These are phyloP conservation scores for Eulithis testata DNA, from an alignment of 2,888 invertebrate genomes.

Conservation along the genomic window DNA sequence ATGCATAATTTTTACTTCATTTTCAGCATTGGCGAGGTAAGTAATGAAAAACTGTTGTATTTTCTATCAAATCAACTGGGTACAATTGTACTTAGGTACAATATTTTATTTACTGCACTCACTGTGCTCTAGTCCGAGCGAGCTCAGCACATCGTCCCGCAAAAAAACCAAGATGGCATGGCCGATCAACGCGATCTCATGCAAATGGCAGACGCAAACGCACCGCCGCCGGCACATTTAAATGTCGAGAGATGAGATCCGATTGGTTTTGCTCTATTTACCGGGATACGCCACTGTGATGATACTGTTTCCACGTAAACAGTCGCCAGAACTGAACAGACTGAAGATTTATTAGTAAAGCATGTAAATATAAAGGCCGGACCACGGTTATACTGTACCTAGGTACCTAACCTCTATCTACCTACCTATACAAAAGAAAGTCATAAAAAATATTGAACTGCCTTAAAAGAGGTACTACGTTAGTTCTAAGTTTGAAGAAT, in stretches of 20 bases:
- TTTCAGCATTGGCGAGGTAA: no score
- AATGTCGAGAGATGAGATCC: constrained; percentile 66
- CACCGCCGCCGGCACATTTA: constrained; percentile 75
- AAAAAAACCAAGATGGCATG: constrained; percentile 66
- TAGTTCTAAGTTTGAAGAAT: no score
- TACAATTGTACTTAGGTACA: no score
- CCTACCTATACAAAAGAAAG: no score
- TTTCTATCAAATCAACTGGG: no score
- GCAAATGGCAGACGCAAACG: constrained; percentile 78
- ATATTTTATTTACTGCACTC: constrained; percentile 23
- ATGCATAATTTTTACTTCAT: no score
- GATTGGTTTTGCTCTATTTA: constrained; percentile 78
- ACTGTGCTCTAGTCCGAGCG: constrained; percentile 48
- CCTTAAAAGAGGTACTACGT: no score
- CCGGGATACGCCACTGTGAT: constrained; percentile 56
- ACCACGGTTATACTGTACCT: background rate
- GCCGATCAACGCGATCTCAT: constrained; percentile 77
- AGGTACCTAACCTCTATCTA: background rate
- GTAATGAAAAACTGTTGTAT: no score
- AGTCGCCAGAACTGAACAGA: constrained; percentile 1
- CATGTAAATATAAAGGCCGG: no score
- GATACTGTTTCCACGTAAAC: constrained; percentile 25
- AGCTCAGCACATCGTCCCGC: constrained; percentile 53
- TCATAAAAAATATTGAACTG: no score
- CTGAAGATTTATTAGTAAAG: no score